Evolutionary conservation across 92 coral and sea anemone genomes (phyloP).

Genomic region (Porites rus): DNA sequence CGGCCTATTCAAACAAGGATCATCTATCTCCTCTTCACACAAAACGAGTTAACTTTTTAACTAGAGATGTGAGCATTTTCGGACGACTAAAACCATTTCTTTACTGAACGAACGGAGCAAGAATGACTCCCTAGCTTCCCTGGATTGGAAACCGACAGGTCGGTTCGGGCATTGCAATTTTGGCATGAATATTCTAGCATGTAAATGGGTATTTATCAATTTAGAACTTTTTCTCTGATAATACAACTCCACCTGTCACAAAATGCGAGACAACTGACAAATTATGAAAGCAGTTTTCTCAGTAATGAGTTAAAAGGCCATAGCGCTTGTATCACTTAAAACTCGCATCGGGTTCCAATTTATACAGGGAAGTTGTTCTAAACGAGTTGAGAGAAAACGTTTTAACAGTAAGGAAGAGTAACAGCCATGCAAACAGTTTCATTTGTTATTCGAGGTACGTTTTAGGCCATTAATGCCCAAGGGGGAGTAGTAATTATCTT

Average conservation of each 20-base stretch:
- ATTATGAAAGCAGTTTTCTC: slow-evolving; percentile 13
- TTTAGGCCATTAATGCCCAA: neutral
- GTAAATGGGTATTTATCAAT: neutral
- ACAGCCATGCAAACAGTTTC: too few species aligned
- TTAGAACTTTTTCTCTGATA: neutral
- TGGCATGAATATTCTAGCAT: slow-evolving; percentile 6
- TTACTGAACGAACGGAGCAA: neutral
- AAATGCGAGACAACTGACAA: slow-evolving; percentile 18
- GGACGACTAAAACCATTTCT: neutral
- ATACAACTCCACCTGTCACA: slow-evolving; percentile 28
- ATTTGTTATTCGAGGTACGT: neutral
- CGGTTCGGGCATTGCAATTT: neutral
- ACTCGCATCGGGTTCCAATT: slow-evolving; percentile 10
- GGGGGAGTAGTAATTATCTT: neutral
- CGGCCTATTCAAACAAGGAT: too few species aligned
- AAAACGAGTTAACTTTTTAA: neutral
- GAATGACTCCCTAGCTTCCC: neutral
- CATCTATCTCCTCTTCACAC: too few species aligned
- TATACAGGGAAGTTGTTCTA: slow-evolving; percentile 4
- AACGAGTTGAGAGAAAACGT: neutral
- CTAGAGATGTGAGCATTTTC: too few species aligned
- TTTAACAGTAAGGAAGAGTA: neutral
- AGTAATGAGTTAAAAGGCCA: slow-evolving; percentile 39
- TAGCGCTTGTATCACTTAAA: slow-evolving; percentile 5
- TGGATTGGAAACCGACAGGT: neutral